Base-by-base conservation (phyloP, 2,888 invertebrate species). In the Tipula unca region DNA sequence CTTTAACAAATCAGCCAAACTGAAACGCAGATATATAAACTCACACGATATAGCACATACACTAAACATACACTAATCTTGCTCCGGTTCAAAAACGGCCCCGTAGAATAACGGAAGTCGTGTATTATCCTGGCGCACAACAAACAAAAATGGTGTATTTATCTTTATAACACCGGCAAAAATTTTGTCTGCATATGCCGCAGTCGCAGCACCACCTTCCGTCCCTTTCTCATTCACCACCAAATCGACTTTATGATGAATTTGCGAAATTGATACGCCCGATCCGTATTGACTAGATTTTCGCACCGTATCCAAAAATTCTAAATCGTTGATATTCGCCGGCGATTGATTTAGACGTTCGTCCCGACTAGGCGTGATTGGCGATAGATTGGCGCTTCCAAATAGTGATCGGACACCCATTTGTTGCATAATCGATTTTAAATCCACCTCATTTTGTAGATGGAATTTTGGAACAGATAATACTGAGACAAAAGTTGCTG, bases 31-130 rank as follows among this genome's bases (percentile, higher is more conserved):
- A n/a, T n/a, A n/a, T n/a, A n/a, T n/a, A n/a, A n/a, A n/a, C n/a
- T n/a, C n/a, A n/a, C n/a, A n/a, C n/a, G n/a, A n/a, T n/a, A n/a
- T n/a, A n/a, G n/a, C n/a, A n/a, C n/a, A n/a, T n/a, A n/a, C n/a
- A n/a, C n/a, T n/a, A 17, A 17, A 54, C 17, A 54, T 54, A 10
- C 69, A 8, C 69, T 69, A 69, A 10, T 69, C 20, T 25, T 69
- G 69, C 13, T 25, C 35, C 29, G 94, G 94, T 86, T 91, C 90
- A 87, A 92, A 92, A 3, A 95, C 92, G 13, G 93, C 91, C 0
- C 94, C 95, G 93, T 94, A 95, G 89, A 95, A 95, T 85, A 94
- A 89, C 10, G 94, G 92, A 3, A 94, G 89, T 87, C 93, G 92
- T 4, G 94, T 93, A 3, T 92, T 89, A 87, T 94, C 93, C 88